A percentile compares a stretch with the other conserved stretches of the same genome.
Conservation (phyloP, 2,797 vertebrate species). For the Cynodonichthys magdalenae region DNA sequence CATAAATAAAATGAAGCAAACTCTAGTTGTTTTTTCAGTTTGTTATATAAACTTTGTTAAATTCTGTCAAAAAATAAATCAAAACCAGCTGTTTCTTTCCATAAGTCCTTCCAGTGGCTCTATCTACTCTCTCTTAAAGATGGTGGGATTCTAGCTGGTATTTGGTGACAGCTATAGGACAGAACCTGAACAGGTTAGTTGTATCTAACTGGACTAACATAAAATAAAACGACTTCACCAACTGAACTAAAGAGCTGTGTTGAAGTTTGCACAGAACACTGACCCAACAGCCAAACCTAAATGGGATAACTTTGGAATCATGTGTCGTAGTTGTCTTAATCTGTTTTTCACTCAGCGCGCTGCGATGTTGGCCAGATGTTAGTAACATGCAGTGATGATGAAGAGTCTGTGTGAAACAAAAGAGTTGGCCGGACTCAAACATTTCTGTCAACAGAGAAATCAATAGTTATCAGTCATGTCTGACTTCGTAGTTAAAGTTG, state of each 20-base stretch:
- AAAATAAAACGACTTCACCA: too few relatives aligned
- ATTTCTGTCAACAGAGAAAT: too few relatives aligned
- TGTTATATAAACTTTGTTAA: neutral
- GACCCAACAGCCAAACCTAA: neutral
- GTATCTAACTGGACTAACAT: too few relatives aligned
- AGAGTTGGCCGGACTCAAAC: neutral
- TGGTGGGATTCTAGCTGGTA: too few relatives aligned
- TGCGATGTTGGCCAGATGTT: neutral
- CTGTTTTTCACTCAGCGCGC: constrained; percentile 3
- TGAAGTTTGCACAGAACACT: too few relatives aligned
- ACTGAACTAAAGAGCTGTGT: too few relatives aligned
- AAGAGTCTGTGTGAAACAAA: neutral
- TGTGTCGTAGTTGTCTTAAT: neutral
- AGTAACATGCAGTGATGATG: neutral
- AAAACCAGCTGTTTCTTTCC: neutral
- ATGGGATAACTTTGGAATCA: neutral
- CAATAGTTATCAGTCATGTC: too few relatives aligned
- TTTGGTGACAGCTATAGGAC: too few relatives aligned
- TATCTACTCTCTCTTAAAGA: too few relatives aligned
- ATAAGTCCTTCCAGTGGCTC: neutral
- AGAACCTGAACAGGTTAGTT: too few relatives aligned
- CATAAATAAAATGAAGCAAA: too few relatives aligned
- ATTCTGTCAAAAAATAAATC: neutral
- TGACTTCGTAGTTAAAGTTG: too few relatives aligned
- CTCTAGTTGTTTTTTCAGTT: neutral